Percentiles rank a stretch among this genome's conserved stretches.
Evolutionary conservation across 2,797 vertebrate species (phyloP).

Genomic region (Anabas testudineus): DNA sequence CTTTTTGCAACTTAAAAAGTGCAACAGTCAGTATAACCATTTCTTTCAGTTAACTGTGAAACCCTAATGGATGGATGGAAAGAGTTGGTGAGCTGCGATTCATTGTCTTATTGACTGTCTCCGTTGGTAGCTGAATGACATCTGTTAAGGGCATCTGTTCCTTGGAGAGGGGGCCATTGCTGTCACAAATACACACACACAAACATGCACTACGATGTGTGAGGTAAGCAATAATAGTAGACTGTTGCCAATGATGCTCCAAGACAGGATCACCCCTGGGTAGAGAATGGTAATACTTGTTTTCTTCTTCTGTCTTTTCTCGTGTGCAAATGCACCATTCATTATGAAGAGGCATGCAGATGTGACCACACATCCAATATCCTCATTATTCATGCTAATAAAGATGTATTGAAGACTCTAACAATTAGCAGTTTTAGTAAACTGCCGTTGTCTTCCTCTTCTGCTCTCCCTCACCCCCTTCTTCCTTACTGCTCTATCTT

Average conservation of each 20-base stretch:
- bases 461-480: neutral
- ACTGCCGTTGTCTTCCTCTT: constrained; percentile 40
- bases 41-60: constrained; percentile 28
- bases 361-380: constrained; percentile 46
- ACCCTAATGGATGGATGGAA: constrained; percentile 32
- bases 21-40: constrained; percentile 30
- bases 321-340: constrained; percentile 48
- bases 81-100: constrained; percentile 27
- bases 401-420: constrained; percentile 36
- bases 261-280: constrained; percentile 48
- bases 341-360: constrained; percentile 49
- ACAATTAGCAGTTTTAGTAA: constrained; percentile 32
- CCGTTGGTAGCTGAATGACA: constrained; percentile 62
- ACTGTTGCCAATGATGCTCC: constrained; percentile 40
- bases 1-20: constrained; percentile 43
- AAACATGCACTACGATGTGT: constrained; percentile 21
- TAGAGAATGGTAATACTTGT: constrained; percentile 22
- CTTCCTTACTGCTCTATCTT: constrained; percentile 11
- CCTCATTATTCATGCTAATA: constrained; percentile 47
- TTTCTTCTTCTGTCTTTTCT: constrained; percentile 14
- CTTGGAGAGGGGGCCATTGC: constrained; percentile 59
- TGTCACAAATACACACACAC: constrained; percentile 42
- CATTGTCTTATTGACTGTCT: constrained; percentile 61
- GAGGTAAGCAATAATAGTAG: constrained; percentile 52
- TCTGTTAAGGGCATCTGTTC: constrained; percentile 67